Conservation (phyloP, 2,113 vertebrate species). For the Dolichallabes microphthalmus region DNA sequence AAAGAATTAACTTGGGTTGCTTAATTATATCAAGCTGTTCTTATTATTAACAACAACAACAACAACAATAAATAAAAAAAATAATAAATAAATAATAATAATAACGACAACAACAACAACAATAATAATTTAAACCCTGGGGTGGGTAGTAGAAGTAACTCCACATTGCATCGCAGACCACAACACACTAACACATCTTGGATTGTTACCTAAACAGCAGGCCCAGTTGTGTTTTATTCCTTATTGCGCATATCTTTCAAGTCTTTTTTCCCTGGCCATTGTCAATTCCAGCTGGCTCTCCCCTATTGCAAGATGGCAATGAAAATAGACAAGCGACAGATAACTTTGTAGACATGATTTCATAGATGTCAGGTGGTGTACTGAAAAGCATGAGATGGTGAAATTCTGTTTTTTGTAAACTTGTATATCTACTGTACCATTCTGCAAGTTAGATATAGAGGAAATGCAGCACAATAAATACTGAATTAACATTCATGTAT, state of each 20-base stretch:
- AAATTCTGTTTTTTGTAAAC: background rate
- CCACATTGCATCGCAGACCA: background rate
- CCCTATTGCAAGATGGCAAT: background rate
- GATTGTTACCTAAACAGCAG: background rate
- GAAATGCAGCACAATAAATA: slow-evolving; percentile 5
- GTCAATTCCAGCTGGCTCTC: background rate
- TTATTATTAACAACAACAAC: too few relatives aligned
- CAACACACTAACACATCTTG: background rate
- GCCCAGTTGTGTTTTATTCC: background rate
- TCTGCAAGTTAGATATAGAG: background rate
- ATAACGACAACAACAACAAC: too few relatives aligned
- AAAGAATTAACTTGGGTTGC: too few relatives aligned
- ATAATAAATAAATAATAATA: too few relatives aligned
- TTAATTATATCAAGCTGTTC: too few relatives aligned
- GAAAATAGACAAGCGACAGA: background rate
- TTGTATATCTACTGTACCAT: background rate
- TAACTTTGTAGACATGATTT: background rate
- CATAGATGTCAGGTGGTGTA: background rate
- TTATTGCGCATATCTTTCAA: background rate
- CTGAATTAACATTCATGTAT: slow-evolving; percentile 2
- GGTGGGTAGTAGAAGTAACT: background rate
- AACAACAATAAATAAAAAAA: too few relatives aligned
- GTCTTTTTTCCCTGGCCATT: background rate
- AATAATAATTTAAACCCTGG: background rate
- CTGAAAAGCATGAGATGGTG: background rate